Evolutionary conservation across 2,797 vertebrate genomes (phyloP).

Genomic region (Choloepus didactylus): DNA sequence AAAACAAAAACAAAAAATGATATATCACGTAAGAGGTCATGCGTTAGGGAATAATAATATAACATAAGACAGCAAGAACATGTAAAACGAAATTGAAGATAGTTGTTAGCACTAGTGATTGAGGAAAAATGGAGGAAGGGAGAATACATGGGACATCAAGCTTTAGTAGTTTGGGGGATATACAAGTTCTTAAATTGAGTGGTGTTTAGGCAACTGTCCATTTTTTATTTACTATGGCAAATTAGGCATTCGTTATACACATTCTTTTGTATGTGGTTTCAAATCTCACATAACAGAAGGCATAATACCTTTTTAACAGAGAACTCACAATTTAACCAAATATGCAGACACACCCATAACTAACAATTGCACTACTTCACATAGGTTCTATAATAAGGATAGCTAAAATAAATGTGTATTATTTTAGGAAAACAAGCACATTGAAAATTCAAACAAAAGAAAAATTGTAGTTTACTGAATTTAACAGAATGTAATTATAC

Average conservation of each 20-base stretch:
- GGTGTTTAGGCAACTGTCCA: background rate
- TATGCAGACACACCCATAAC: background rate
- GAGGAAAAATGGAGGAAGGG: background rate
- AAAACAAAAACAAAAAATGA: background rate
- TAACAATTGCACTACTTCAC: background rate
- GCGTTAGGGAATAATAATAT: background rate
- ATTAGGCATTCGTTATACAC: background rate
- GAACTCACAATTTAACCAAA: constrained; percentile 17
- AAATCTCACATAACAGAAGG: background rate
- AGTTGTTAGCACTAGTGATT: background rate
- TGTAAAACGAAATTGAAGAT: background rate
- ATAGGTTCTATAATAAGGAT: background rate
- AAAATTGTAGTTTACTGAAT: constrained; percentile 52
- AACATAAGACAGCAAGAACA: background rate
- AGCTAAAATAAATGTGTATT: background rate
- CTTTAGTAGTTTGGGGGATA: background rate
- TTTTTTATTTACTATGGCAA: constrained; percentile 11
- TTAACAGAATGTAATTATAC: constrained; percentile 43
- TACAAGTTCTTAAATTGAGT: background rate
- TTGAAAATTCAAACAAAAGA: constrained; percentile 28
- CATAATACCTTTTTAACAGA: background rate
- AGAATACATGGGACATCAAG: background rate
- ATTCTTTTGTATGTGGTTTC: background rate
- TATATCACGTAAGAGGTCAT: background rate
- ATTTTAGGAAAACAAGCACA: background rate